A percentile compares a stretch with the other conserved stretches of the same genome.
phyloP scores from a whole-genome alignment of 1,140 invertebrate species.

The Cydia amplana region DNA sequence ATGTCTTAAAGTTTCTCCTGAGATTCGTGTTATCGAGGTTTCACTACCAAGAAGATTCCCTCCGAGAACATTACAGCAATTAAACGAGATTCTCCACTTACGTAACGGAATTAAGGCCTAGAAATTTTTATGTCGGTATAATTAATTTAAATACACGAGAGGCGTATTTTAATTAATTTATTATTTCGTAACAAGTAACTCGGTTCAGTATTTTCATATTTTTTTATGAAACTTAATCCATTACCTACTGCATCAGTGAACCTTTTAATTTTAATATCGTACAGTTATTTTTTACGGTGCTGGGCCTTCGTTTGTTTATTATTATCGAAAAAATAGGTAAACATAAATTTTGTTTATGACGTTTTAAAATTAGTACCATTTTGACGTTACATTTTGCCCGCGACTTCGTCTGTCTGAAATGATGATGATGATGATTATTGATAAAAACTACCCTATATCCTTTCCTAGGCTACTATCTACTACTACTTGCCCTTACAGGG shows the following conservation, averaged over 20 bases:
- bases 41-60: neutral
- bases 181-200: neutral
- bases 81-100: slow-evolving; percentile 9
- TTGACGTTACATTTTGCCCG: too few species aligned
- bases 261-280: neutral
- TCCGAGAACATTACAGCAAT: slow-evolving; percentile 8
- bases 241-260: neutral
- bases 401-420: too few species aligned
- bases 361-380: too few species aligned
- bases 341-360: too few species aligned
- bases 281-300: neutral
- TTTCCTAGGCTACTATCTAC: too few species aligned
- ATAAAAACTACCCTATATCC: too few species aligned
- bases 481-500: too few species aligned
- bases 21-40: neutral
- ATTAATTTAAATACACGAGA: slow-evolving; percentile 20
- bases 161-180: slow-evolving; percentile 17
- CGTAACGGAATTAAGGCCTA: neutral
- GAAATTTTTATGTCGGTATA: slow-evolving; percentile 4
- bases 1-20: neutral
- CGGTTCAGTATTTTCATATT: neutral
- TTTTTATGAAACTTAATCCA: neutral
- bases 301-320: too few species aligned
- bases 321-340: too few species aligned
- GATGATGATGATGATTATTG: too few species aligned